Evolutionary conservation across 64 coral and sea anemone genomes (phyloP).

Genomic region (Trachythela sp.): DNA sequence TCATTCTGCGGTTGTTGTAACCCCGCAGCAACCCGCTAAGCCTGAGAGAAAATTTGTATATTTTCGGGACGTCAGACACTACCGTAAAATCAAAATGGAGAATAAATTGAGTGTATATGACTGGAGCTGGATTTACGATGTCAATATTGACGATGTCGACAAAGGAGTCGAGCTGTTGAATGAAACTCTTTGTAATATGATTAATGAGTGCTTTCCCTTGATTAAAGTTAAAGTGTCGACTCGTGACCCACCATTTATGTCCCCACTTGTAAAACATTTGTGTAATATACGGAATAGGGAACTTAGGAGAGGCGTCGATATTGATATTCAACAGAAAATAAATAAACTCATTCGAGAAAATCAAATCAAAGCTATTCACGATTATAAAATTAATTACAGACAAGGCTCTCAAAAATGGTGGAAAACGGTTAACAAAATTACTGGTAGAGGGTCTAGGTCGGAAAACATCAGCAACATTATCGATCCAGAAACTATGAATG

Average conservation of each 20-base stretch:
- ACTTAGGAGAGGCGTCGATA: not conserved
- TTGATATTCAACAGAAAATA: constrained; percentile 20
- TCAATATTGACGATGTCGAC: not conserved
- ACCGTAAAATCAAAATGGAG: not conserved
- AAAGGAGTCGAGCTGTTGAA: not conserved
- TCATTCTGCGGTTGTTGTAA: not conserved
- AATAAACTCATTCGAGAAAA: not conserved
- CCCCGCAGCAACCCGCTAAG: not conserved
- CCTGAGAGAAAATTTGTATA: not conserved
- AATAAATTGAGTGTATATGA: not conserved
- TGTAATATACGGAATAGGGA: not conserved
- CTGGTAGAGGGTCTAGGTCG: not conserved
- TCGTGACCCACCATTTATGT: not conserved
- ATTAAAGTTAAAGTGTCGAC: constrained; percentile 18
- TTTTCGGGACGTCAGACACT: not conserved
- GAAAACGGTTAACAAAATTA: not conserved
- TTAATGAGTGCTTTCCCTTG: constrained; percentile 24
- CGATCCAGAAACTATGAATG: too few species aligned
- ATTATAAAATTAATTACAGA: not conserved
- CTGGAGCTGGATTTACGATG: not conserved
- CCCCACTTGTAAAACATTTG: not conserved
- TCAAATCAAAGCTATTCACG: not conserved
- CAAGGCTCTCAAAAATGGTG: not conserved
- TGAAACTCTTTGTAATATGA: constrained; percentile 5
- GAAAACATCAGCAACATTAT: not conserved